Percentiles rank a stretch among this genome's conserved stretches.
phyloP scores from a whole-genome alignment of 2,888 invertebrate genomes.

The Cheilosia impressa region DNA sequence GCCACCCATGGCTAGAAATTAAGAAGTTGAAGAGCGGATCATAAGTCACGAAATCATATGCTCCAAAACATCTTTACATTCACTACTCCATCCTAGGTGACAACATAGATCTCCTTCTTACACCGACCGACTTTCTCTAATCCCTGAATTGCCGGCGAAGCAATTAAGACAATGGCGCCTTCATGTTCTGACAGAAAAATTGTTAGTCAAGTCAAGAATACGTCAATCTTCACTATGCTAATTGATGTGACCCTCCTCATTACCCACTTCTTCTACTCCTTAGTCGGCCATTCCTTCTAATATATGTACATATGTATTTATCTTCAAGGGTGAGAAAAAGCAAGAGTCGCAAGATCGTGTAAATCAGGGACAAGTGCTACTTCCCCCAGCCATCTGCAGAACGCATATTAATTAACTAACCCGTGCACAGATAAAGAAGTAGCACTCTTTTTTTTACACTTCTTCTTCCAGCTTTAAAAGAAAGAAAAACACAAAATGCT shows the following conservation, averaged over 20 bases:
- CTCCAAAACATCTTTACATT: too few relatives aligned
- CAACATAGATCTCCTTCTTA: too few relatives aligned
- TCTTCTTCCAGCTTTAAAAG: background rate
- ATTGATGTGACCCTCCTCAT: background rate
- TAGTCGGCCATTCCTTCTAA: background rate
- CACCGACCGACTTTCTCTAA: too few relatives aligned
- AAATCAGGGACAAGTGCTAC: constrained; percentile 54
- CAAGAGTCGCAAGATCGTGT: constrained; percentile 22
- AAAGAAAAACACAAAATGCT: background rate
- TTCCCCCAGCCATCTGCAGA: constrained; percentile 25
- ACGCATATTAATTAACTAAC: constrained; percentile 65
- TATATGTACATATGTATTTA: background rate
- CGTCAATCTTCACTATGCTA: background rate
- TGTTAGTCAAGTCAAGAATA: background rate
- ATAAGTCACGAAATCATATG: too few relatives aligned
- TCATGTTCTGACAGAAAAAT: background rate
- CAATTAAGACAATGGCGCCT: background rate
- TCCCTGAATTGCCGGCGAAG: background rate
- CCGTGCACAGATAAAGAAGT: constrained; percentile 60
- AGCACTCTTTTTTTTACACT: constrained; percentile 2
- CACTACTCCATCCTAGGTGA: too few relatives aligned
- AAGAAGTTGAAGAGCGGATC: too few relatives aligned
- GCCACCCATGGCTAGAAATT: too few relatives aligned
- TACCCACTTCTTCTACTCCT: background rate
- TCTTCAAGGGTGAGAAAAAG: constrained; percentile 16